Conservation (phyloP, 2,797 vertebrate genomes). For the Epinephelus malabaricus region DNA sequence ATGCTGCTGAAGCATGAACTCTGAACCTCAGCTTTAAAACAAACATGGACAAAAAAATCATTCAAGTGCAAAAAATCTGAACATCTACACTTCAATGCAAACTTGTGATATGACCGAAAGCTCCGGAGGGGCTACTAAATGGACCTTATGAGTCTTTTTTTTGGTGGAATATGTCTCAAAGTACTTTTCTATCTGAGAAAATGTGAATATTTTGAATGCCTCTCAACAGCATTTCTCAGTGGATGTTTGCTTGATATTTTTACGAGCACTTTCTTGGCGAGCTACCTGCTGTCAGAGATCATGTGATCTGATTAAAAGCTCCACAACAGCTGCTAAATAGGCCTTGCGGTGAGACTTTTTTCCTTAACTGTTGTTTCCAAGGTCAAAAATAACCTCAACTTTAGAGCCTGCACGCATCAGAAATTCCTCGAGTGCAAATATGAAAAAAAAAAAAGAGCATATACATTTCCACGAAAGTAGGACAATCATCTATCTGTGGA, state of each 20-base stretch:
- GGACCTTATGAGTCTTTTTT: background rate
- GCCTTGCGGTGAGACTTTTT: background rate
- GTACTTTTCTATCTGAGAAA: background rate
- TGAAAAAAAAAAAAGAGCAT: background rate
- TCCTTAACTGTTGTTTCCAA: slow-evolving; percentile 9
- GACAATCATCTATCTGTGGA: background rate
- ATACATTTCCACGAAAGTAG: background rate
- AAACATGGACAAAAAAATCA: too few relatives aligned
- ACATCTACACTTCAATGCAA: background rate
- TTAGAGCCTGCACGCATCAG: background rate
- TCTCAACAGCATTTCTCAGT: background rate
- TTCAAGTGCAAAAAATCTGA: background rate
- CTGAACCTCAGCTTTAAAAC: background rate
- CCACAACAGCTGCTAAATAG: background rate
- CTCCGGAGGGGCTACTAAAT: background rate
- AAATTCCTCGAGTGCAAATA: background rate
- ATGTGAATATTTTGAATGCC: background rate
- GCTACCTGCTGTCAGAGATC: background rate
- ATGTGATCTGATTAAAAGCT: background rate
- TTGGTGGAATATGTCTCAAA: too few relatives aligned
- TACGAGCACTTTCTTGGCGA: background rate
- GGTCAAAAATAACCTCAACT: background rate
- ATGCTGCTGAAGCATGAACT: background rate
- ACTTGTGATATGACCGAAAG: background rate
- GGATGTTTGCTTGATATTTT: background rate